Percentiles rank a stretch among this genome's conserved stretches.
phyloP scores from a whole-genome alignment of 2,113 vertebrate species.

The Noturus placidus region DNA sequence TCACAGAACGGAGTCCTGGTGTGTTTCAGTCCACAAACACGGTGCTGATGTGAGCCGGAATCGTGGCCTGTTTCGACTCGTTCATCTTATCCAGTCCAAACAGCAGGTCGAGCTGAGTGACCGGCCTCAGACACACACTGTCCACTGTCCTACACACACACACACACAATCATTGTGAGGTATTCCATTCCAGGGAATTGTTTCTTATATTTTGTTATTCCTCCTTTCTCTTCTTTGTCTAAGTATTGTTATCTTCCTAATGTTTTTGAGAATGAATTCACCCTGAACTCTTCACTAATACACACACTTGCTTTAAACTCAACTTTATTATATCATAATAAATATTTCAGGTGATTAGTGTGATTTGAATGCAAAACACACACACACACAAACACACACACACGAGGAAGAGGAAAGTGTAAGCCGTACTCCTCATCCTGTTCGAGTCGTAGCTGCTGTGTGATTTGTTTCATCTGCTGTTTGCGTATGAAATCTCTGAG shows the following conservation, averaged over 20 bases:
- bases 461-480: conserved; percentile 78
- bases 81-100: conserved; percentile 80
- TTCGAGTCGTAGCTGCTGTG: conserved; percentile 66
- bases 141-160: conserved; percentile 60
- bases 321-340: no score
- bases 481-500: conserved; percentile 77
- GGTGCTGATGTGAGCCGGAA: conserved; percentile 52
- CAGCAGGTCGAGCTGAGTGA: conserved; percentile 77
- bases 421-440: conserved; percentile 45
- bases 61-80: conserved; percentile 71
- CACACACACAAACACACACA: background rate
- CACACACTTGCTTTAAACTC: no score
- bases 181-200: no score
- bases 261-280: no score
- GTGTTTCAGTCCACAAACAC: conserved; percentile 67
- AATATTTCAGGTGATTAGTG: no score
- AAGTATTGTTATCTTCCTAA: no score
- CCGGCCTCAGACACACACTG: conserved; percentile 68
- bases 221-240: no score
- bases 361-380: background rate
- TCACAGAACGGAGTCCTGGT: background rate
- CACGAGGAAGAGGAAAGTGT: background rate
- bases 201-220: no score
- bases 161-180: background rate
- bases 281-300: no score